Conservation (phyloP, 2,797 vertebrate genomes). For the Etheostoma nigrum region DNA sequence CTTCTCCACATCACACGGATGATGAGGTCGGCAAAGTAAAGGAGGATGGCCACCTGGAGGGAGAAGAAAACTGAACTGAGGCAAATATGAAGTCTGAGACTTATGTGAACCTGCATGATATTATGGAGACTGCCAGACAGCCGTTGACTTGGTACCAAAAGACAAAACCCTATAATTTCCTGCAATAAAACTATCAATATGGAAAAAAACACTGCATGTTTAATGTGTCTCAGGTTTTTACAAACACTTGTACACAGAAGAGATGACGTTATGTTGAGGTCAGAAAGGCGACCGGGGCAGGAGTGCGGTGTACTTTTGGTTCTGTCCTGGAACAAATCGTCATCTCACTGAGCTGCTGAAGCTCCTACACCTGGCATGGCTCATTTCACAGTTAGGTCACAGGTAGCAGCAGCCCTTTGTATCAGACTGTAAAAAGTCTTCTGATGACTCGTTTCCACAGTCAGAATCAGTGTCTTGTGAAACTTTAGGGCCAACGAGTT, state of each 20-base stretch:
- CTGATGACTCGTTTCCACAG: slow-evolving; percentile 31
- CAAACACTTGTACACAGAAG: slow-evolving; percentile 13
- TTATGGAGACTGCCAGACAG: neutral
- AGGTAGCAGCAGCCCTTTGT: slow-evolving; percentile 38
- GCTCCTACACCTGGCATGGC: slow-evolving; percentile 43
- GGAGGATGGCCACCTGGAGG: slow-evolving; percentile 90
- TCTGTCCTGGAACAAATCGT: slow-evolving; percentile 29
- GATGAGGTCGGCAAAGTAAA: slow-evolving; percentile 92
- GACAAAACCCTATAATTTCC: neutral
- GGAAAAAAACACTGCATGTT: neutral
- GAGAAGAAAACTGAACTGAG: neutral
- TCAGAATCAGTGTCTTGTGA: slow-evolving; percentile 27
- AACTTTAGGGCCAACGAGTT: slow-evolving; percentile 32
- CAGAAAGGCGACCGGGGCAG: slow-evolving; percentile 1
- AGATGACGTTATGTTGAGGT: slow-evolving; percentile 4
- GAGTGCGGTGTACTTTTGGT: slow-evolving; percentile 15
- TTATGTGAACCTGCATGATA: neutral
- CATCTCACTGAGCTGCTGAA: slow-evolving; percentile 48
- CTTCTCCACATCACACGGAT: slow-evolving; percentile 92
- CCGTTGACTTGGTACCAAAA: slow-evolving; percentile 7
- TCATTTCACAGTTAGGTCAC: slow-evolving; percentile 54
- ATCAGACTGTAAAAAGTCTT: slow-evolving; percentile 23
- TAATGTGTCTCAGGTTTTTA: slow-evolving; percentile 8
- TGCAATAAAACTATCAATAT: neutral
- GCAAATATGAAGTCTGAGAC: slow-evolving; percentile 8